Percentiles rank a stretch among this genome's conserved stretches.
phyloP scores from a whole-genome alignment of 2,113 vertebrate genomes.

The Gallinago jamesoni region DNA sequence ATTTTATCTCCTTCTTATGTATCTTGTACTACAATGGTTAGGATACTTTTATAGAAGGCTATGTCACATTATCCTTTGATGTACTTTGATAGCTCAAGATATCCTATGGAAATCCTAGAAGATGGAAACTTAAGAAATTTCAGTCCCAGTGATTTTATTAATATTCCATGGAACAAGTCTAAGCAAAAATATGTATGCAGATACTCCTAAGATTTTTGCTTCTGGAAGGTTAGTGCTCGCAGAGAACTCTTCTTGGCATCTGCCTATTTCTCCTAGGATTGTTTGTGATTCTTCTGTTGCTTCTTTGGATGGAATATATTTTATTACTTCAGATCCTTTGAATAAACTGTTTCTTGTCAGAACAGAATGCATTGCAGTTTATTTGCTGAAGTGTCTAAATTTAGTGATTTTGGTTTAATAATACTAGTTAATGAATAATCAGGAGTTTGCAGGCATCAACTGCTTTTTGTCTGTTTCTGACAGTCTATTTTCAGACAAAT shows the following conservation, averaged over 20 bases:
- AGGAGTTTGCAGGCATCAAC: neutral
- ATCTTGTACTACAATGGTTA: neutral
- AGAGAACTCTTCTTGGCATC: neutral
- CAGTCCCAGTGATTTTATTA: neutral
- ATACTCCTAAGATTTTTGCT: neutral
- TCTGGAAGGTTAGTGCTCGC: neutral
- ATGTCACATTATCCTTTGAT: neutral
- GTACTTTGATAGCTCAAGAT: neutral
- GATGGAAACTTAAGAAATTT: neutral
- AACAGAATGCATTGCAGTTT: neutral
- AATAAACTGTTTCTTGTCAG: neutral
- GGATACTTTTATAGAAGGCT: neutral
- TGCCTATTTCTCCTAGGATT: neutral
- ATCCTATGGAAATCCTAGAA: neutral
- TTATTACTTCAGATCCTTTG: neutral
- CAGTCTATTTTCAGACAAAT: neutral
- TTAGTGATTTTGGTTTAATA: neutral
- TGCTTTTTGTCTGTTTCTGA: neutral
- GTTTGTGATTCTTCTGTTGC: neutral
- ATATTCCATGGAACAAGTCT: neutral
- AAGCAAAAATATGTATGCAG: neutral
- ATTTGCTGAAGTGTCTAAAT: neutral
- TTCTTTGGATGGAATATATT: neutral
- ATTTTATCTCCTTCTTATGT: neutral
- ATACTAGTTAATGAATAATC: neutral